Percentiles rank a stretch among this genome's conserved stretches.
These are phyloP conservation scores for Odontocerum albicorne DNA, from an alignment of 2,888 invertebrate species.

Conservation along the genomic window DNA sequence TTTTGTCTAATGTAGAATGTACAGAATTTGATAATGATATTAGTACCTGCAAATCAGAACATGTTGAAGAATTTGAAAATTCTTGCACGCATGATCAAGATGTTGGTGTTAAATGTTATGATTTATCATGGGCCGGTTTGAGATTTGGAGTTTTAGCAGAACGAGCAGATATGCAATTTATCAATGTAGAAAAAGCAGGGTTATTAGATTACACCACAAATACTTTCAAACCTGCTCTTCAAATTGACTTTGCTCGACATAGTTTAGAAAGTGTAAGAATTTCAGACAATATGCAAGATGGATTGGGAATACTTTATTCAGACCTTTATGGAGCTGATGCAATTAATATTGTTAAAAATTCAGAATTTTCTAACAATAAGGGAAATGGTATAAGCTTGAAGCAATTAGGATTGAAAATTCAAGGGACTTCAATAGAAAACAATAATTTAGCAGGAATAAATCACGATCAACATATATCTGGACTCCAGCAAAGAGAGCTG, in stretches of 20 bases:
- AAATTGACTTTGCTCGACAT: constrained; percentile 83
- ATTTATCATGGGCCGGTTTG: constrained; percentile 92
- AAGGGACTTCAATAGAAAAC: constrained; percentile 76
- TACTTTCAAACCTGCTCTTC: constrained; percentile 84
- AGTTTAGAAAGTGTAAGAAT: constrained; percentile 81
- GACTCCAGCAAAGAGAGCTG: constrained; percentile 84
- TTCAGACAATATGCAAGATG: constrained; percentile 87
- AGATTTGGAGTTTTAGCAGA: constrained; percentile 88
- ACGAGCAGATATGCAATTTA: constrained; percentile 82
- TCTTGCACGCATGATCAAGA: constrained; percentile 86
- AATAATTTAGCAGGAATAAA: constrained; percentile 87
- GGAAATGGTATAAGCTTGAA: constrained; percentile 90
- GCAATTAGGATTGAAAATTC: constrained; percentile 80
- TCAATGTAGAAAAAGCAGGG: constrained; percentile 90
- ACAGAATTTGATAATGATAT: constrained; percentile 89
- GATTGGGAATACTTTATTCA: constrained; percentile 90
- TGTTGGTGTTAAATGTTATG: constrained; percentile 86
- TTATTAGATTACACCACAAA: constrained; percentile 90
- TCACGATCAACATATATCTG: constrained; percentile 87
- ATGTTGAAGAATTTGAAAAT: constrained; percentile 77
- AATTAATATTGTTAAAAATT: constrained; percentile 79
- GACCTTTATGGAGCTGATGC: constrained; percentile 88
- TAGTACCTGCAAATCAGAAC: constrained; percentile 83
- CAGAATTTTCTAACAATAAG: constrained; percentile 80
- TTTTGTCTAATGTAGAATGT: constrained; percentile 87